Evolutionary conservation across 2,113 vertebrate species (phyloP).

Genomic region (Dermatemys mawii): DNA sequence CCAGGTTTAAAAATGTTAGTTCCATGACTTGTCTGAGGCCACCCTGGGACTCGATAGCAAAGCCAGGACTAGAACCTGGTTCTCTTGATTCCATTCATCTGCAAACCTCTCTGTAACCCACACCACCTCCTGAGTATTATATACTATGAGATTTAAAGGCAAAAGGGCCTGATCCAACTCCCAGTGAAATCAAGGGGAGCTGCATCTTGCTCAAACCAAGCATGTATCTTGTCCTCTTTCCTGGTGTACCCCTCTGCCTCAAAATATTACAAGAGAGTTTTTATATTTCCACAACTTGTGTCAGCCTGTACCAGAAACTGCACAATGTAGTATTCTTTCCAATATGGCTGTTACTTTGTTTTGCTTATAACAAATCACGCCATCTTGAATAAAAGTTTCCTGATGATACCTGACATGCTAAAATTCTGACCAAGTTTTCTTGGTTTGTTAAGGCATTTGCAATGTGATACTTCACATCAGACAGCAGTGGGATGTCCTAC

Average conservation of each 20-base stretch:
- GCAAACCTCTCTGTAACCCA: neutral
- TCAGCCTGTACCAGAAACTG: neutral
- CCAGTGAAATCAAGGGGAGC: neutral
- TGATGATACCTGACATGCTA: neutral
- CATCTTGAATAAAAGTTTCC: neutral
- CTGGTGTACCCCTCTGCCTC: neutral
- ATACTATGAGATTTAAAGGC: neutral
- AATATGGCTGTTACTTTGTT: rapidly evolving
- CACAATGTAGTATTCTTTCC: rapidly evolving
- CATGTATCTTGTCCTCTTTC: neutral
- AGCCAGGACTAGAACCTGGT: neutral
- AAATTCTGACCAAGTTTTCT: neutral
- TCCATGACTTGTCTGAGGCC: neutral
- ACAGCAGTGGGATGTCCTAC: neutral
- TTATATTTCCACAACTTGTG: neutral
- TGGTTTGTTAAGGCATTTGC: rapidly evolving
- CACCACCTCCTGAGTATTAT: neutral
- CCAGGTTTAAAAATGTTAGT: neutral
- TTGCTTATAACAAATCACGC: neutral
- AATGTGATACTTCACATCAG: neutral
- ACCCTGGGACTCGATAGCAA: neutral
- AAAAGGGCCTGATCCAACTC: neutral
- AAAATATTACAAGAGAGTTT: neutral
- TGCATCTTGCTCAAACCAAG: neutral
- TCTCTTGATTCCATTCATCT: neutral